Conservation (phyloP, 2,113 vertebrate species). For the Conger conger region DNA sequence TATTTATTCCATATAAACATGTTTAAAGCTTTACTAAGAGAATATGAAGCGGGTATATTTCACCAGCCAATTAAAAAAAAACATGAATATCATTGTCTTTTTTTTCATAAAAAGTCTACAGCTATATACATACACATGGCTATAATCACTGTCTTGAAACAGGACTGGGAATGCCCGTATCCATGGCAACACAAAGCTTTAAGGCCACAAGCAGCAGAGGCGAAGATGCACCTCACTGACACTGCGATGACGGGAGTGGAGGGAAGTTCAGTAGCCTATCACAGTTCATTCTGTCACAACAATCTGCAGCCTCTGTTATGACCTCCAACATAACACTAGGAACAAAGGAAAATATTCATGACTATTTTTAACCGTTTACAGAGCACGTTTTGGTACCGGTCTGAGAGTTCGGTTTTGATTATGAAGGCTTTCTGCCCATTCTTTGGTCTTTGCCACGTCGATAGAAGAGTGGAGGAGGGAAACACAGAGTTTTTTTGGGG, state of each 20-base stretch:
- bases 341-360: neutral
- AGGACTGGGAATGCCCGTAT: conserved; percentile 66
- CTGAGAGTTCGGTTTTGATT: neutral
- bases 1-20: conserved; percentile 65
- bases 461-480: neutral
- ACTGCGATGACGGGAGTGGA: conserved; percentile 53
- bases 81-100: conserved; percentile 50
- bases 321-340: conserved; percentile 28
- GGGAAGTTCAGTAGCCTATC: conserved; percentile 33
- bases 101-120: conserved; percentile 43
- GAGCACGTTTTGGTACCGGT: neutral
- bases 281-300: conserved; percentile 39
- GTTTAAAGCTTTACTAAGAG: conserved; percentile 47
- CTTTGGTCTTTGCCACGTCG: neutral
- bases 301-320: conserved; percentile 24
- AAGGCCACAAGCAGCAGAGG: conserved; percentile 53
- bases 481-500: neutral
- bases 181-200: conserved; percentile 63
- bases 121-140: conserved; percentile 59
- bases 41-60: conserved; percentile 52
- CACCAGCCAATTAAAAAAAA: conserved; percentile 48
- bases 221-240: conserved; percentile 44
- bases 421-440: neutral
- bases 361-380: neutral
- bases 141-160: conserved; percentile 57